Evolutionary conservation across 2,888 invertebrate genomes (phyloP).

Genomic region (Teleiodes luculella): DNA sequence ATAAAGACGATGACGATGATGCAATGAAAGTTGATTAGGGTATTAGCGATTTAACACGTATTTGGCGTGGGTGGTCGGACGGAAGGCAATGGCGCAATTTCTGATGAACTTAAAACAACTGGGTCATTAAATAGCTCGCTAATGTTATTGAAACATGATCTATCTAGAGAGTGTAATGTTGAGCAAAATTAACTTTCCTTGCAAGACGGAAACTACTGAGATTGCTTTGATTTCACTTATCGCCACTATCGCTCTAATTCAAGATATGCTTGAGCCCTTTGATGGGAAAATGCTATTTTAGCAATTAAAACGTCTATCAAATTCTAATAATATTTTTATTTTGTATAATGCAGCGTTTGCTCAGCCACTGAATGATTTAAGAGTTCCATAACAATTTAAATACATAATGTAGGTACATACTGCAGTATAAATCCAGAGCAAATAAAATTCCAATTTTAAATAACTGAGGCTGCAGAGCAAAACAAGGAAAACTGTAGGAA

Average conservation of each 20-base stretch:
- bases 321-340: too few relatives aligned
- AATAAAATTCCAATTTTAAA: too few relatives aligned
- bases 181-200: background rate
- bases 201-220: background rate
- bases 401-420: too few relatives aligned
- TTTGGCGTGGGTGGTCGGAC: slow-evolving; percentile 60
- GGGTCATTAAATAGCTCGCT: slow-evolving; percentile 46
- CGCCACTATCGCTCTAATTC: too few relatives aligned
- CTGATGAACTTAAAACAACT: slow-evolving; percentile 50
- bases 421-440: too few relatives aligned
- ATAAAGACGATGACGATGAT: slow-evolving; percentile 60
- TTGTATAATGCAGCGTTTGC: too few relatives aligned
- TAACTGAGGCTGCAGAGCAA: background rate
- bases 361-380: too few relatives aligned
- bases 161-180: background rate
- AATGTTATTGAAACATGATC: slow-evolving; percentile 29
- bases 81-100: slow-evolving; percentile 51
- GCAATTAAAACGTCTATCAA: too few relatives aligned
- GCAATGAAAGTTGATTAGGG: slow-evolving; percentile 74
- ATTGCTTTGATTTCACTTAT: background rate
- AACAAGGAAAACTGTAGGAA: background rate
- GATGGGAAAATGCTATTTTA: too few relatives aligned
- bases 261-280: too few relatives aligned
- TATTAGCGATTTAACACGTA: slow-evolving; percentile 72
- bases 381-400: too few relatives aligned